phyloP scores from a whole-genome alignment of 2,113 vertebrate species.

The Oxyruncus cristatus region DNA sequence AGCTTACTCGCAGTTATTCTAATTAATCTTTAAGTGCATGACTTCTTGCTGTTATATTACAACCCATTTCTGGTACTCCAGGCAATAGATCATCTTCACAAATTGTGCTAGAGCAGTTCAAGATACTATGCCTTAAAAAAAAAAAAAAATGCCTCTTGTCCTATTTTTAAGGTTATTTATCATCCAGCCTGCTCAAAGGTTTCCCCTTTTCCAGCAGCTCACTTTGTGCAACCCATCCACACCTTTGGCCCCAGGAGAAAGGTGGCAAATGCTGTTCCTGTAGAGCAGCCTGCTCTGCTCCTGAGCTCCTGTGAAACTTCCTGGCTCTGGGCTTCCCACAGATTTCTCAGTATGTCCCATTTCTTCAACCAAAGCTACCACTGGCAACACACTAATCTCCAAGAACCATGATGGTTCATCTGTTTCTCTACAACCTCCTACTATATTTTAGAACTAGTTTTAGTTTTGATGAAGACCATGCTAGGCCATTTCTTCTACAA shows the following conservation, averaged over 20 bases:
- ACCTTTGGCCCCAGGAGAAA: background rate
- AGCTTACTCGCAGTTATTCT: background rate
- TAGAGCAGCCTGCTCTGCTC: background rate
- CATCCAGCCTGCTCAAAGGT: background rate
- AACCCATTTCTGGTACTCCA: background rate
- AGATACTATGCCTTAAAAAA: background rate
- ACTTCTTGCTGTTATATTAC: conserved; percentile 27
- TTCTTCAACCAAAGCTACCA: background rate
- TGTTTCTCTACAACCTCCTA: background rate
- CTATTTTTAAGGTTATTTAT: background rate
- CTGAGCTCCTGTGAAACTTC: background rate
- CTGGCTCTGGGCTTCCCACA: background rate
- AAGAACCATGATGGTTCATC: background rate
- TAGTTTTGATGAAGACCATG: background rate
- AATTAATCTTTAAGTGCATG: conserved; percentile 60
- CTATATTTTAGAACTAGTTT: background rate
- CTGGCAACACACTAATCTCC: background rate
- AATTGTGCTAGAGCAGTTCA: background rate
- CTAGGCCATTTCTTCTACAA: background rate
- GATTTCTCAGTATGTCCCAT: background rate
- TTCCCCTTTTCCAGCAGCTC: background rate
- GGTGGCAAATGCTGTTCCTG: background rate
- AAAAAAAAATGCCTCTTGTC: background rate
- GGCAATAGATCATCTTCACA: background rate
- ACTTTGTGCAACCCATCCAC: background rate